Conservation (phyloP, 2,888 invertebrate species). For the Heliconius hortense region DNA sequence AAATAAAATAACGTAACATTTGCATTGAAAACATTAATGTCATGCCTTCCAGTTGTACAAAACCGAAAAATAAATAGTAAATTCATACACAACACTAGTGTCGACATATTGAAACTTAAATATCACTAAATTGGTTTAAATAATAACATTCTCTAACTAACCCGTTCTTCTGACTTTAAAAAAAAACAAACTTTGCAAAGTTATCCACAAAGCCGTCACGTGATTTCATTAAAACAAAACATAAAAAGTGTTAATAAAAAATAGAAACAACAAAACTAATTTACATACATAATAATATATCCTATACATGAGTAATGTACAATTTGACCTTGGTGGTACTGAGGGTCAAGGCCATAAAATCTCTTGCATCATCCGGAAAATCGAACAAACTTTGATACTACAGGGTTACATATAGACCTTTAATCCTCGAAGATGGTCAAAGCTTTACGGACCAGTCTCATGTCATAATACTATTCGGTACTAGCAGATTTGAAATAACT, state of each 20-base stretch:
- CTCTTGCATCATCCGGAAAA: constrained; percentile 8
- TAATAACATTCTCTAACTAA: constrained; percentile 6
- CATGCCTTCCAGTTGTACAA: not conserved
- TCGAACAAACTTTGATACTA: not conserved
- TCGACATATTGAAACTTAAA: constrained; percentile 4
- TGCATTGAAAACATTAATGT: not conserved
- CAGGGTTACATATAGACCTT: not conserved
- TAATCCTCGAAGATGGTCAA: not conserved
- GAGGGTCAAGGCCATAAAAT: constrained; percentile 23
- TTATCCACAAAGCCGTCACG: constrained; percentile 9
- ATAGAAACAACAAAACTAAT: constrained; percentile 41
- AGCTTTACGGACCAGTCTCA: constrained; percentile 12
- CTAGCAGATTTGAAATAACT: constrained; percentile 18
- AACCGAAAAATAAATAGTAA: constrained; percentile 3
- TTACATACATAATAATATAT: constrained; percentile 34
- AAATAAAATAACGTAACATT: not conserved
- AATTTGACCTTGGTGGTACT: constrained; percentile 30
- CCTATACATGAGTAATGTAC: constrained; percentile 40
- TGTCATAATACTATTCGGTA: constrained; percentile 23
- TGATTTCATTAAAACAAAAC: constrained; percentile 33
- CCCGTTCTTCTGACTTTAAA: constrained; percentile 8
- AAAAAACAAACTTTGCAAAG: not conserved
- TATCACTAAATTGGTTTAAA: constrained; percentile 9
- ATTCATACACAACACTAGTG: constrained; percentile 8
- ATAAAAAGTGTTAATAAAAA: constrained; percentile 32